These are phyloP conservation scores for Centropyge bicolor DNA, from an alignment of 2,797 vertebrate species.

Conservation along the genomic window DNA sequence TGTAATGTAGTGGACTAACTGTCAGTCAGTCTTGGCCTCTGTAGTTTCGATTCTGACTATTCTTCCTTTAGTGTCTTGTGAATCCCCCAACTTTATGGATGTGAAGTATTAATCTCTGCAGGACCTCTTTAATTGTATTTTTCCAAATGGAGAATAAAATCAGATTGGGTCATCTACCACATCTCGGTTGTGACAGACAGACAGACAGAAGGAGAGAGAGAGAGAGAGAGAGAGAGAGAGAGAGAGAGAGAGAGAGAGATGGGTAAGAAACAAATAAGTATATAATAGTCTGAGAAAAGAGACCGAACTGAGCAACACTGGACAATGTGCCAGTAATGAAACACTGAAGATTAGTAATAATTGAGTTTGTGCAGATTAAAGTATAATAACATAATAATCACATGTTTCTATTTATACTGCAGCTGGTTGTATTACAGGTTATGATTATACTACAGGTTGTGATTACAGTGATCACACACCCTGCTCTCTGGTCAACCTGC, in stretches of 20 bases:
- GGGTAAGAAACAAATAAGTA: too few relatives aligned
- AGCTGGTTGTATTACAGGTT: conserved; percentile 12
- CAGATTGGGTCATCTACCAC: too few relatives aligned
- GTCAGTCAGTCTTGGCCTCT: background rate
- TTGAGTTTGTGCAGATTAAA: background rate
- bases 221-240: too few relatives aligned
- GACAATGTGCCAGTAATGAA: background rate
- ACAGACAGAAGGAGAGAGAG: too few relatives aligned
- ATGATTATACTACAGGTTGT: background rate
- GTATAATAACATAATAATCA: background rate
- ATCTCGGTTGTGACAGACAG: too few relatives aligned
- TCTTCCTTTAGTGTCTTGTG: background rate
- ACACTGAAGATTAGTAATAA: background rate
- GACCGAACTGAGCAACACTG: background rate
- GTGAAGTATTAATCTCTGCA: background rate
- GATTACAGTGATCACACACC: background rate
- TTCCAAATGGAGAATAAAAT: too few relatives aligned
- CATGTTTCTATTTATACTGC: background rate
- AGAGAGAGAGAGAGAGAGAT: too few relatives aligned
- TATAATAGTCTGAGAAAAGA: background rate
- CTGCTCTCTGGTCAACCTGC: conserved; percentile 3
- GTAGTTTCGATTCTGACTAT: background rate
- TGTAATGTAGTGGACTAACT: background rate
- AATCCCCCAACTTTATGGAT: background rate
- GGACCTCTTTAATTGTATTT: background rate